These are phyloP conservation scores for Oceanites oceanicus DNA, from an alignment of 2,113 vertebrate genomes.

Conservation along the genomic window DNA sequence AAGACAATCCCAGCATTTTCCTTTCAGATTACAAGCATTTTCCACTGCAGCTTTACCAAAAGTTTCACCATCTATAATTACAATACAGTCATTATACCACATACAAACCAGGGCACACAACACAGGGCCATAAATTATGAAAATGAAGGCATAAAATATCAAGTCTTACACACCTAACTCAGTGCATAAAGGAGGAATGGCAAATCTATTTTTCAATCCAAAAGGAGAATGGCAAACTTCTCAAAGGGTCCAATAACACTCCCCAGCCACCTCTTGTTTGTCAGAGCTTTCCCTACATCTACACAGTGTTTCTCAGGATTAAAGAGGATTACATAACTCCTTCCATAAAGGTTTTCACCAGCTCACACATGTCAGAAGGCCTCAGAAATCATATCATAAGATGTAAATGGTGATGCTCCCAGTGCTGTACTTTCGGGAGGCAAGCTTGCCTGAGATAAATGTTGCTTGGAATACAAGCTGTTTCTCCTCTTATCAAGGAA, in stretches of 20 bases:
- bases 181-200: neutral
- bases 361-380: neutral
- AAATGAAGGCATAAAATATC: neutral
- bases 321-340: neutral
- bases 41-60: neutral
- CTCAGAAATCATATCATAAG: neutral
- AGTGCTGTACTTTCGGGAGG: neutral
- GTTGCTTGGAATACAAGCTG: constrained; percentile 27
- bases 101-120: neutral
- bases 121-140: neutral
- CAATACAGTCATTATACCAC: neutral
- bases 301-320: neutral
- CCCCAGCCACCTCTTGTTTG: neutral
- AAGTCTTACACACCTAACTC: neutral
- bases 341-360: constrained; percentile 8
- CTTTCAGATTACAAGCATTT: constrained; percentile 23
- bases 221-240: neutral
- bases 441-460: constrained; percentile 25
- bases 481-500: constrained; percentile 45
- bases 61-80: neutral
- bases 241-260: neutral
- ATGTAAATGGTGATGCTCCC: neutral
- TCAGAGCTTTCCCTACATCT: neutral
- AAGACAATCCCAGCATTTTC: neutral
- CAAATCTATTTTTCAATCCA: neutral